Percentiles rank a stretch among this genome's conserved stretches.
Conservation (phyloP, 2,888 invertebrate genomes). For the Epiblema foenella region DNA sequence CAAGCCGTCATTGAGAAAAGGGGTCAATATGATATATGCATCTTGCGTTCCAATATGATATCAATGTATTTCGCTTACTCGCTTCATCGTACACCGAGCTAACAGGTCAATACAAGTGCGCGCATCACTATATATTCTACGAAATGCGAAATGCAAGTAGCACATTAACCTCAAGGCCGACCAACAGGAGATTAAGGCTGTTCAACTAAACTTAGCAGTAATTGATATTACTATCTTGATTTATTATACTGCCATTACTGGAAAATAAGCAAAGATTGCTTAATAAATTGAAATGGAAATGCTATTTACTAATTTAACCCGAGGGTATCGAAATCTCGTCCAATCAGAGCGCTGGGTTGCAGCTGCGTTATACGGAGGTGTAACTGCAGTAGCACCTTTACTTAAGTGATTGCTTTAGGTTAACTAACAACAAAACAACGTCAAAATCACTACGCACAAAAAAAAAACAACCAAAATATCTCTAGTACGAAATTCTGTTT, state of each 20-base stretch:
- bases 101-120: neutral
- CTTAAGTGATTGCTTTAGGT: neutral
- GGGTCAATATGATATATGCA: neutral
- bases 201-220: constrained; percentile 36
- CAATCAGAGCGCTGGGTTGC: constrained; percentile 12
- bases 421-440: neutral
- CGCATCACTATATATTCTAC: neutral
- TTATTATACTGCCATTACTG: constrained; percentile 34
- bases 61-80: neutral
- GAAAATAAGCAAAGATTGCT: constrained; percentile 37
- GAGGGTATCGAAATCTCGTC: constrained; percentile 29
- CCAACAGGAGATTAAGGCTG: constrained; percentile 26
- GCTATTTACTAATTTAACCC: constrained; percentile 39
- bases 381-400: constrained; percentile 10
- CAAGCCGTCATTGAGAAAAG: constrained; percentile 24
- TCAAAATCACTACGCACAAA: neutral
- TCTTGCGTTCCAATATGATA: neutral
- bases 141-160: constrained; percentile 1
- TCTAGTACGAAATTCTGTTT: too few species aligned
- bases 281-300: constrained; percentile 40
- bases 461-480: too few species aligned
- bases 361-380: constrained; percentile 31
- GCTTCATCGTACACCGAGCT: neutral
- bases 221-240: constrained; percentile 40
- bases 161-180: constrained; percentile 14